Evolutionary conservation across 2,797 vertebrate genomes (phyloP).

Genomic region (Amazona finschi): DNA sequence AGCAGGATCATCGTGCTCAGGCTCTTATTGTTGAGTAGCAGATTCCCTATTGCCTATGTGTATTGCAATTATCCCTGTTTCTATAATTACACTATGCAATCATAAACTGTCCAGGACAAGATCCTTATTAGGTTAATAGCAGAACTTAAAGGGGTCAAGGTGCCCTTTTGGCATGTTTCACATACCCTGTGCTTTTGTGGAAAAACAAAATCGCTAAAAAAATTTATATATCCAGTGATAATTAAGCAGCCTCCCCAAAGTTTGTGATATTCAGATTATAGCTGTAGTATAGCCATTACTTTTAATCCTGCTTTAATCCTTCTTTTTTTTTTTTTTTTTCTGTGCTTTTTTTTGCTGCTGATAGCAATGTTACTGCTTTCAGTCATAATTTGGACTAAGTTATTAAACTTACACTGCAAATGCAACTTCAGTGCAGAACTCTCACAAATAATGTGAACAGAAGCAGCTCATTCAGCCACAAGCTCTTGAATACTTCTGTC

Average conservation of each 20-base stretch:
- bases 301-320: not conserved
- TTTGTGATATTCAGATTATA: not conserved
- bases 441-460: not conserved
- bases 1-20: not conserved
- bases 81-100: conserved; percentile 71
- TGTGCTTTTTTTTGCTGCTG: not conserved
- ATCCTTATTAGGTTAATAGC: conserved; percentile 77
- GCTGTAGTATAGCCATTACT: not conserved
- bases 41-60: not conserved
- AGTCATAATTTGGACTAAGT: not conserved
- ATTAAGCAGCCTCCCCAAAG: conserved; percentile 47
- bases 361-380: not conserved
- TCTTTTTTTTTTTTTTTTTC: not conserved
- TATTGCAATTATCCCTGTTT: conserved; percentile 44
- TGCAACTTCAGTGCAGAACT: not conserved
- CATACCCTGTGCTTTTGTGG: conserved; percentile 21
- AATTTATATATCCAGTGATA: conserved; percentile 7
- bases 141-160: conserved; percentile 74
- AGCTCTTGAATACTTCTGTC: not conserved
- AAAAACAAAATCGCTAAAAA: conserved; percentile 71
- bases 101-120: conserved; percentile 61
- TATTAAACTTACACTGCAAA: not conserved
- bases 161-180: conserved; percentile 70
- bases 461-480: not conserved
- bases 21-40: not conserved